These are phyloP conservation scores for Enoplosus armatus DNA, from an alignment of 2,797 vertebrate species.

Conservation along the genomic window DNA sequence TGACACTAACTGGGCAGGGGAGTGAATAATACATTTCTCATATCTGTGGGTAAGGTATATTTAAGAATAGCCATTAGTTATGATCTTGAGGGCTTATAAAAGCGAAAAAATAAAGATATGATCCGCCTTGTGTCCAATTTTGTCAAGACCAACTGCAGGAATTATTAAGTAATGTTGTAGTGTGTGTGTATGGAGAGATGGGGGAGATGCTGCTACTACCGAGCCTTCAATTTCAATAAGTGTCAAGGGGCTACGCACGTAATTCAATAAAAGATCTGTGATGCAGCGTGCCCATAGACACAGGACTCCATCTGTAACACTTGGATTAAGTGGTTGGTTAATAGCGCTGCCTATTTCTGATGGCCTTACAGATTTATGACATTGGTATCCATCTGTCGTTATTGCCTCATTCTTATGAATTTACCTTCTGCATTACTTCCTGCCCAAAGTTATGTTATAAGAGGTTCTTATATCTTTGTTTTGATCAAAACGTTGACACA, in stretches of 20 bases:
- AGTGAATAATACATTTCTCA: neutral
- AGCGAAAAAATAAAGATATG: too few relatives aligned
- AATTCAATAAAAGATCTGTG: constrained; percentile 61
- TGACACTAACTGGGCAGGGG: too few relatives aligned
- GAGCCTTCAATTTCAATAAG: constrained; percentile 60
- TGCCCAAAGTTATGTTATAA: neutral
- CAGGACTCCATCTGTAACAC: constrained; percentile 47
- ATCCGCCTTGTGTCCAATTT: constrained; percentile 20
- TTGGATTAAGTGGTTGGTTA: constrained; percentile 58
- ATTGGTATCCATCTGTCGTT: constrained; percentile 40
- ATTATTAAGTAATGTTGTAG: constrained; percentile 5
- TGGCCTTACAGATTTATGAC: constrained; percentile 38
- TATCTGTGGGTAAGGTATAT: neutral
- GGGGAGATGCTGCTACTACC: constrained; percentile 20
- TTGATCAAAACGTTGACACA: constrained; percentile 27
- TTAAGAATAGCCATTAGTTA: neutral
- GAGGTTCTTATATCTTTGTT: neutral
- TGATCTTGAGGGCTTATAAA: neutral
- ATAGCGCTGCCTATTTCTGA: constrained; percentile 29
- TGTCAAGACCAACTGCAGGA: constrained; percentile 8
- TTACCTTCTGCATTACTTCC: constrained; percentile 4
- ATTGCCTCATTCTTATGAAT: constrained; percentile 25
- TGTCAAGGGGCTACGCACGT: constrained; percentile 41
- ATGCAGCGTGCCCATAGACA: constrained; percentile 36
- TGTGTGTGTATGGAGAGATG: constrained; percentile 12